phyloP scores from a whole-genome alignment of 2,888 invertebrate genomes.

The Scrobipalpa atriplicella region DNA sequence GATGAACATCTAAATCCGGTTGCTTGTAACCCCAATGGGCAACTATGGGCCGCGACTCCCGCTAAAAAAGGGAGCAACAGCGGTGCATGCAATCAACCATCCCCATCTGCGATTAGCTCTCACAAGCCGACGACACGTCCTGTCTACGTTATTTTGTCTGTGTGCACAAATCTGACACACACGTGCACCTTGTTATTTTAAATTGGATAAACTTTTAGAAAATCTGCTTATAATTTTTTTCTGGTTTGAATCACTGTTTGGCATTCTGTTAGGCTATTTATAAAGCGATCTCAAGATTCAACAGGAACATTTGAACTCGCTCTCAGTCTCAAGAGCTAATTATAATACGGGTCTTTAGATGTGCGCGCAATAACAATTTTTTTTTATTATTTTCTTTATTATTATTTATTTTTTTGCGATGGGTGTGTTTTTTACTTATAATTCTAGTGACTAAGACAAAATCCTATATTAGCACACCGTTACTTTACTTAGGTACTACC shows the following conservation, averaged over 20 bases:
- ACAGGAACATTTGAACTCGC: too few relatives aligned
- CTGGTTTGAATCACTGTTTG: background rate
- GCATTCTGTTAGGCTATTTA: too few relatives aligned
- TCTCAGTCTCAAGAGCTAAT: too few relatives aligned
- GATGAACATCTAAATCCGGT: background rate
- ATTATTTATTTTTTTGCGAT: too few relatives aligned
- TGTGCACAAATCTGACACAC: constrained; percentile 46
- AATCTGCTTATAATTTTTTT: background rate
- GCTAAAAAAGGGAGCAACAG: constrained; percentile 44
- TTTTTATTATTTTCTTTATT: too few relatives aligned
- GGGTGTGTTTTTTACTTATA: too few relatives aligned
- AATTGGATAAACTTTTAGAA: constrained; percentile 52
- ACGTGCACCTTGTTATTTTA: constrained; percentile 67
- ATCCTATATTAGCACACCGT: too few relatives aligned
- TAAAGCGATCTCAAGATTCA: too few relatives aligned
- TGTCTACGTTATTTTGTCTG: constrained; percentile 62
- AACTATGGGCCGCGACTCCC: constrained; percentile 8
- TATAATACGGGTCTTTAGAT: too few relatives aligned
- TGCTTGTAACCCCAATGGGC: background rate
- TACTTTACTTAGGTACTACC: too few relatives aligned
- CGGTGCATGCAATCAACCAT: constrained; percentile 70
- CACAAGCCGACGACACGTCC: constrained; percentile 69
- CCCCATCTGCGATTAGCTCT: constrained; percentile 63
- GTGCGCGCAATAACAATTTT: too few relatives aligned
- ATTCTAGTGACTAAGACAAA: too few relatives aligned